These are phyloP conservation scores for Cinclus cinclus DNA, from an alignment of 2,113 vertebrate species.

Conservation along the genomic window DNA sequence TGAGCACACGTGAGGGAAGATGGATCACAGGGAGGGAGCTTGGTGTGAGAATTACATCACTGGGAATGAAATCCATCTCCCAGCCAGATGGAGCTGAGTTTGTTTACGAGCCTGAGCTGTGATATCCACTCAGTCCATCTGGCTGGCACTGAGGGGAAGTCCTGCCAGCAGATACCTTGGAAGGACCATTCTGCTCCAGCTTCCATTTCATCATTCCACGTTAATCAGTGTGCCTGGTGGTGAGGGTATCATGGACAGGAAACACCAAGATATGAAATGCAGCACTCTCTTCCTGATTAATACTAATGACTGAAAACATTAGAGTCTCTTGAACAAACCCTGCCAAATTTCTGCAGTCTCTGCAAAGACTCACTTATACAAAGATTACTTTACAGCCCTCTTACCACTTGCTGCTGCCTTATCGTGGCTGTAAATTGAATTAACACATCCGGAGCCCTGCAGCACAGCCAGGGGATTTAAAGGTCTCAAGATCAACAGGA, in stretches of 20 bases:
- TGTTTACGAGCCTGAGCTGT: not conserved
- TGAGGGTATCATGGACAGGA: not conserved
- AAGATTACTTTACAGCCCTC: not conserved
- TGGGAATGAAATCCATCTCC: slow-evolving; percentile 12
- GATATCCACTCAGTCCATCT: not conserved
- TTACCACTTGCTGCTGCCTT: not conserved
- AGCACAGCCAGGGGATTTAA: not conserved
- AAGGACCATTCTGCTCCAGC: not conserved
- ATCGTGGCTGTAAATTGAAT: not conserved
- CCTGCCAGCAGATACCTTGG: not conserved
- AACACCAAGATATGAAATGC: not conserved
- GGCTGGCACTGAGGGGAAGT: not conserved
- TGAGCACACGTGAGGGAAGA: not conserved
- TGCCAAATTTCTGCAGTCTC: not conserved
- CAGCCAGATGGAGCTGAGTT: slow-evolving; percentile 28
- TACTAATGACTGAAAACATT: not conserved
- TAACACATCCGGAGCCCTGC: not conserved
- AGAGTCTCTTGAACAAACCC: not conserved
- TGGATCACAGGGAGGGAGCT: not conserved
- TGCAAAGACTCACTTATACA: not conserved
- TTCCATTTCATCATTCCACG: not conserved
- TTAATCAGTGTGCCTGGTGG: not conserved
- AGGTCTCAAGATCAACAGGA: not conserved
- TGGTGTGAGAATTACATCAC: not conserved
- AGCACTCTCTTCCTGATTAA: not conserved